Conservation (phyloP, 2,113 vertebrate genomes). For the Pheucticus melanocephalus region DNA sequence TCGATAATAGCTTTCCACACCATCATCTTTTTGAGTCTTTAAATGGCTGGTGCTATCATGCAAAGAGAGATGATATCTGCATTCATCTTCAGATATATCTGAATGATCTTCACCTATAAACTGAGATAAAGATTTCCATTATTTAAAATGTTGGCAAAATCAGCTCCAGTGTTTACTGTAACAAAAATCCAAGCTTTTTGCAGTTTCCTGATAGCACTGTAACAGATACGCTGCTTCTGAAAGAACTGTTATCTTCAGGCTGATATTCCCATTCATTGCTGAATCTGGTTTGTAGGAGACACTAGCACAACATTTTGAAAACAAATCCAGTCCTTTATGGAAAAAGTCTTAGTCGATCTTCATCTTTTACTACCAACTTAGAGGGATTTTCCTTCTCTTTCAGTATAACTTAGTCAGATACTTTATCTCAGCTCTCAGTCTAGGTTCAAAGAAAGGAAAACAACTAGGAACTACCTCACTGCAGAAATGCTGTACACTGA, state of each 20-base stretch:
- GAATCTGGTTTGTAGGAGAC: background rate
- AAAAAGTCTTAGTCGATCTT: background rate
- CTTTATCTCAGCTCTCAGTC: background rate
- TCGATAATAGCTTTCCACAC: background rate
- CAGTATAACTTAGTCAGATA: background rate
- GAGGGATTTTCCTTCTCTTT: background rate
- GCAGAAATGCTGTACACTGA: background rate
- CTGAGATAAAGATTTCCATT: background rate
- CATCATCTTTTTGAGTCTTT: background rate
- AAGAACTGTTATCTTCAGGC: background rate
- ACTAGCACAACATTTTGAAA: background rate
- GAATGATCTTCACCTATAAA: background rate
- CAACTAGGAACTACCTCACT: background rate
- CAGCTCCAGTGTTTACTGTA: background rate
- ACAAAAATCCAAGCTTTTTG: background rate
- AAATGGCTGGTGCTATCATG: background rate
- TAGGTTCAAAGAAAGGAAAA: background rate
- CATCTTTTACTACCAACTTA: background rate
- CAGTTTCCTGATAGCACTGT: background rate
- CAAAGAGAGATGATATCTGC: background rate
- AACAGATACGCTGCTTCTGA: background rate
- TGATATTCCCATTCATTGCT: background rate
- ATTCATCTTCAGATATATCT: background rate
- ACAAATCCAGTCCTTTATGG: background rate
- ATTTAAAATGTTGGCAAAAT: background rate